Evolutionary conservation across 2,888 invertebrate genomes (phyloP).

Genomic region (Blera fallax): DNA sequence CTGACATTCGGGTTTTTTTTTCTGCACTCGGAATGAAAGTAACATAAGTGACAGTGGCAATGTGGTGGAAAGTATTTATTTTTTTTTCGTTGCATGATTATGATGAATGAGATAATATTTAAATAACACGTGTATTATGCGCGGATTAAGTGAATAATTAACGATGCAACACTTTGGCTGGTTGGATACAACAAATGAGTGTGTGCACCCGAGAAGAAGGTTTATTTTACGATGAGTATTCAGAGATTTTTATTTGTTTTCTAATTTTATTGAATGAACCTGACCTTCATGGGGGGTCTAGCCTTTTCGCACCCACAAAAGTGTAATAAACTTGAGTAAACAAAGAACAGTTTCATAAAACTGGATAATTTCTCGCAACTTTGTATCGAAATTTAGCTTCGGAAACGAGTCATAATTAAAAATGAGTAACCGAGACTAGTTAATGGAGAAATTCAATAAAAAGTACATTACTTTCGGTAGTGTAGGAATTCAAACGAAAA

Average conservation of each 20-base stretch:
- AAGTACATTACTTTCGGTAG: not conserved
- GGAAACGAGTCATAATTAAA: not conserved
- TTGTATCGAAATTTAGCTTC: not conserved
- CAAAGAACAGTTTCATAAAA: not conserved
- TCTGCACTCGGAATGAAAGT: conserved; percentile 40
- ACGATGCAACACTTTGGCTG: conserved; percentile 33
- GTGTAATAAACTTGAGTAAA: not conserved
- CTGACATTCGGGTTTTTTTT: conserved; percentile 37
- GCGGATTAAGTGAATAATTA: conserved; percentile 18
- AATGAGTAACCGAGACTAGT: not conserved
- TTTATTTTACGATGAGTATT: not conserved
- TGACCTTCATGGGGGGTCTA: conserved; percentile 4
- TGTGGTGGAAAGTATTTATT: conserved; percentile 21
- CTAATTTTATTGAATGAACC: not conserved
- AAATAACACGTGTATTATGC: conserved; percentile 39
- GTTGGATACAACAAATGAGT: not conserved
- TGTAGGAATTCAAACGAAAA: not conserved
- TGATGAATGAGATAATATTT: conserved; percentile 43
- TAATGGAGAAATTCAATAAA: not conserved
- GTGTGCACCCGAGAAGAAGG: not conserved
- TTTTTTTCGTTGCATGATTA: not conserved
- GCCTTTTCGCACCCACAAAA: not conserved
- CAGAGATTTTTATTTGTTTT: not conserved
- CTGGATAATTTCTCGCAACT: not conserved
- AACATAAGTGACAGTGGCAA: conserved; percentile 7